Evolutionary conservation across 1,140 invertebrate genomes (phyloP), one percentile per base, ranked within the genome.

Genomic region (Oreohelix idahoensis): DNA sequence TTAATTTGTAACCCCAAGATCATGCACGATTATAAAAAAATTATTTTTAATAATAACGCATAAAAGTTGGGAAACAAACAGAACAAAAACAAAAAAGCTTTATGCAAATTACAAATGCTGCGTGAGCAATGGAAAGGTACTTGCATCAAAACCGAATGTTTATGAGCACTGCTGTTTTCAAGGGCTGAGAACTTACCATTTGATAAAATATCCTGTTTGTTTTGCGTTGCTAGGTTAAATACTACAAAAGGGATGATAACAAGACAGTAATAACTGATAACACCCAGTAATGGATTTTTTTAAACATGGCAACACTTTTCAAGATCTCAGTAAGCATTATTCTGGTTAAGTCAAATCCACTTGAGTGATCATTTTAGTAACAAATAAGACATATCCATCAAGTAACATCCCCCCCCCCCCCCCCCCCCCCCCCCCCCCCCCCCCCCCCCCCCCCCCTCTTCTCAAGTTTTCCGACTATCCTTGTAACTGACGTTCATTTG

Each of bases 191-290:
- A 66, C 63, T 66, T 66, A 66, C 63, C 63, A 29, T 35, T 2
- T 8, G 63, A 66, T 32, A 66, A 4, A 8, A 66, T 66, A 23
- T 66, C 63, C 63, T 66, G 23, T 66, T 66, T 8, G 29, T 66
- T 75, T 42, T 23, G 35, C 11, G 39, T 15, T 32, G 39, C 10
- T 35, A 86, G 39, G 63, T 85, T 86, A 86, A 88, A 85, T 79
- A 88, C 87, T 88, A 85, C 69, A 53, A 58, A 83, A 45, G 58
- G 49, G 84, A 87, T 83, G 74, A 80, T 49, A 77, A 84, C 29
- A 81, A 81, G 36, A 38, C 49, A 76, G 45, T 66, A 74, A 23
- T 32, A 45, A 45, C 15, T 45, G 42, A 45, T n/a, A n/a, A n/a
- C n/a, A n/a, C n/a, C n/a, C n/a, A n/a, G n/a, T n/a, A n/a, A n/a